Evolutionary conservation across 1,140 invertebrate genomes (phyloP).

Genomic region (Drosophila nannoptera): DNA sequence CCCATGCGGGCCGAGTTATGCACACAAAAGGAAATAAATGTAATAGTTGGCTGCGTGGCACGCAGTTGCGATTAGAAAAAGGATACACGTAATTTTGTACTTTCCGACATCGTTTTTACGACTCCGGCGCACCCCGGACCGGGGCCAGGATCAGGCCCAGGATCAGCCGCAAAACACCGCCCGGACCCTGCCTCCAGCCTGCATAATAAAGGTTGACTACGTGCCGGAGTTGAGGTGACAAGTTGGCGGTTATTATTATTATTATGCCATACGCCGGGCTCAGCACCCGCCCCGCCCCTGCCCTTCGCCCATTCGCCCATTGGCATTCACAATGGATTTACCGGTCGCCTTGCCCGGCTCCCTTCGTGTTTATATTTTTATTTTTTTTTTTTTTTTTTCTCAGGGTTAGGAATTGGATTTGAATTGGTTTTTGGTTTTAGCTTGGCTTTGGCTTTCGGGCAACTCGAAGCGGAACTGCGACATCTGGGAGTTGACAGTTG

Average conservation of each 20-base stretch:
- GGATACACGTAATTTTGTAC: constrained; percentile 72
- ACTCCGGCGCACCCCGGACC: constrained; percentile 14
- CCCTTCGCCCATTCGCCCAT: not conserved
- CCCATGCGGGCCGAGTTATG: constrained; percentile 12
- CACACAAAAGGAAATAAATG: constrained; percentile 60
- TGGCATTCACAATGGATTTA: constrained; percentile 67
- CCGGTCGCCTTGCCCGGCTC: not conserved
- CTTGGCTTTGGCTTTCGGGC: constrained; percentile 35
- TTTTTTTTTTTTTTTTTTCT: constrained; percentile 18
- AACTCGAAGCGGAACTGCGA: not conserved
- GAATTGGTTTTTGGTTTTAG: constrained; percentile 58
- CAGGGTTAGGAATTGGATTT: constrained; percentile 41
- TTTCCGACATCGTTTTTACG: constrained; percentile 58
- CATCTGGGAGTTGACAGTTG: constrained; percentile 6
- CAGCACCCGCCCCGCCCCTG: constrained; percentile 1
- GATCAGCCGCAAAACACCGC: not conserved
- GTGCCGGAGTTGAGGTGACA: constrained; percentile 60
- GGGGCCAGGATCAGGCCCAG: not conserved
- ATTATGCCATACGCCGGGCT: constrained; percentile 57
- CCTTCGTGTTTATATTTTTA: not conserved
- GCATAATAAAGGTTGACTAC: constrained; percentile 52
- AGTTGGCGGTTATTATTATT: constrained; percentile 75
- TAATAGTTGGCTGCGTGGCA: constrained; percentile 57
- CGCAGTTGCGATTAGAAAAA: constrained; percentile 72
- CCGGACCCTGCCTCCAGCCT: not conserved